Evolutionary conservation across 2,888 invertebrate genomes (phyloP).

Genomic region (Mantis religiosa): DNA sequence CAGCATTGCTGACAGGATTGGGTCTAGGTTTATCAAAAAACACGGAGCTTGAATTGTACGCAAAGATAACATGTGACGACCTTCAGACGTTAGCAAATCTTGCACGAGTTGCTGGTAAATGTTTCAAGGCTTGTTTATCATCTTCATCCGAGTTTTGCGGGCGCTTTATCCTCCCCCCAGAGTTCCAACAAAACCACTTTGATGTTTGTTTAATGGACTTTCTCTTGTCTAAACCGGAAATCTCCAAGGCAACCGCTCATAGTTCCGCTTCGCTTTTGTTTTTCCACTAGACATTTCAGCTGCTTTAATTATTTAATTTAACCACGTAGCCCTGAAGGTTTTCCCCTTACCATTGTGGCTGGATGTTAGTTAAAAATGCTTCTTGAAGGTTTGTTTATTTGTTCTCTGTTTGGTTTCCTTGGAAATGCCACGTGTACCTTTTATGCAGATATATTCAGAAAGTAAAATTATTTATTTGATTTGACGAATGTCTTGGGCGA

Average conservation of each 20-base stretch:
- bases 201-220: background rate
- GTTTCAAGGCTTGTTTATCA: background rate
- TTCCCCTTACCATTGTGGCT: background rate
- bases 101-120: background rate
- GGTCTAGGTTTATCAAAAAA: too few relatives aligned
- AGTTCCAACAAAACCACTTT: background rate
- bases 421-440: background rate
- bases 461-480: background rate
- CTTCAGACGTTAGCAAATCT: background rate
- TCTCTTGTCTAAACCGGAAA: background rate
- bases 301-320: background rate
- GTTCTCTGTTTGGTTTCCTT: background rate
- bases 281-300: background rate
- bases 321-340: background rate
- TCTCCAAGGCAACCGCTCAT: background rate
- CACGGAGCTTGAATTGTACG: background rate
- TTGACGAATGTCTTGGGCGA: background rate
- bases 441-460: background rate
- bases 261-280: background rate
- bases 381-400: background rate
- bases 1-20: too few relatives aligned
- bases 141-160: background rate
- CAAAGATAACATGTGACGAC: background rate
- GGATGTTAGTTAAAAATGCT: background rate
- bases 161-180: background rate